A percentile compares a stretch with the other conserved stretches of the same genome.
These are phyloP conservation scores for Epinephelus coioides DNA, from an alignment of 2,797 vertebrate genomes.

Conservation along the genomic window DNA sequence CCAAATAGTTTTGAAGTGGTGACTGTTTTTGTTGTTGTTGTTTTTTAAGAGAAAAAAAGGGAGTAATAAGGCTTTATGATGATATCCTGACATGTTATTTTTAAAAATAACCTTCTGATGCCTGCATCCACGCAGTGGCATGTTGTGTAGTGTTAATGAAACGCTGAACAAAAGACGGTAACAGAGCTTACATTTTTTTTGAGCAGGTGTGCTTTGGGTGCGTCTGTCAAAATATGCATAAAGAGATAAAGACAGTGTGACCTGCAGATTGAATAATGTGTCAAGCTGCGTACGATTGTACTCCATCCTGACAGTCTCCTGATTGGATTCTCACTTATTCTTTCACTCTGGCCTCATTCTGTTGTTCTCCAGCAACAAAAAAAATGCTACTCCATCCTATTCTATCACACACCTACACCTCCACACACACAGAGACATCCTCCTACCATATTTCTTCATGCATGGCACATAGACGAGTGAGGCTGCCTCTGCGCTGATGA, in stretches of 20 bases:
- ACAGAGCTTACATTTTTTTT: constrained; percentile 24
- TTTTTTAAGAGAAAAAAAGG: background rate
- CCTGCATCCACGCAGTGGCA: background rate
- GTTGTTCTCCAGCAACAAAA: constrained; percentile 4
- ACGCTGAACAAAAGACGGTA: constrained; percentile 11
- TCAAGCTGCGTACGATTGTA: background rate
- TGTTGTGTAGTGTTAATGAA: constrained; percentile 37
- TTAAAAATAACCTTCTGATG: constrained; percentile 24
- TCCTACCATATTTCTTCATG: constrained; percentile 54
- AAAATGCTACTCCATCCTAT: constrained; percentile 8
- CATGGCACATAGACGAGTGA: constrained; percentile 48
- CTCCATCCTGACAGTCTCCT: constrained; percentile 7
- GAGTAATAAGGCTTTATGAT: constrained; percentile 27
- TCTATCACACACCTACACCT: constrained; percentile 44
- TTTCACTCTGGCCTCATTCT: constrained; percentile 28
- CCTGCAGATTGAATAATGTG: constrained; percentile 32
- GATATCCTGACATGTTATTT: constrained; percentile 30
- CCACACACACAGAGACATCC: constrained; percentile 26
- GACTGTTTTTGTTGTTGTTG: constrained; percentile 11
- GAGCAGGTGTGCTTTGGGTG: constrained; percentile 51
- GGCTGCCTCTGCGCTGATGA: constrained; percentile 73
- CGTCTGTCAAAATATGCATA: constrained; percentile 43
- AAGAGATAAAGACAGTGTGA: constrained; percentile 43
- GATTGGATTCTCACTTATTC: constrained; percentile 31
- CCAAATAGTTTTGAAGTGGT: background rate